Evolutionary conservation across 2,113 vertebrate genomes (phyloP).

Genomic region (Paramormyrops kingsleyae): DNA sequence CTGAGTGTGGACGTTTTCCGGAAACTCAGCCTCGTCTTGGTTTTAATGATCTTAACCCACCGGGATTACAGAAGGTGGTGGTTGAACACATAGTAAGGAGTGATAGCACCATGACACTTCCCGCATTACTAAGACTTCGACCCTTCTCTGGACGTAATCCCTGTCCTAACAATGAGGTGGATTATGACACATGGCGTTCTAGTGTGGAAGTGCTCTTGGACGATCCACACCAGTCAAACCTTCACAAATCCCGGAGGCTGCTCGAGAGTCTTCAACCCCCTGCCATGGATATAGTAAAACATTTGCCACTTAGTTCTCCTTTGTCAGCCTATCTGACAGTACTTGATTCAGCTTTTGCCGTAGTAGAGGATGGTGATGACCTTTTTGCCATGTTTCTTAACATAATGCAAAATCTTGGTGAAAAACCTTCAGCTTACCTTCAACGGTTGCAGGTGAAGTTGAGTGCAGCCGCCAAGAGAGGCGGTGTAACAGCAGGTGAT

Average conservation of each 20-base stretch:
- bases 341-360: too few relatives aligned
- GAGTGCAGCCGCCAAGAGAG: too few relatives aligned
- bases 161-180: not conserved
- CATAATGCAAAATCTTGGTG: too few relatives aligned
- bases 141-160: not conserved
- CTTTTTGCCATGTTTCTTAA: too few relatives aligned
- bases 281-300: not conserved
- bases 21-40: not conserved
- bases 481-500: too few relatives aligned
- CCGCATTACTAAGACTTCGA: not conserved
- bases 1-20: too few relatives aligned
- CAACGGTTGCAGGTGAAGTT: too few relatives aligned
- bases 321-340: too few relatives aligned
- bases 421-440: too few relatives aligned
- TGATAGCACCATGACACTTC: not conserved
- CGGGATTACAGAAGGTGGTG: not conserved
- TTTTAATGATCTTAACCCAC: not conserved
- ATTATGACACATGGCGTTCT: constrained; percentile 14
- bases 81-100: constrained; percentile 11
- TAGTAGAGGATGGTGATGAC: too few relatives aligned
- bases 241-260: not conserved
- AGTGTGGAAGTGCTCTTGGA: not conserved
- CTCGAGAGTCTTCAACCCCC: not conserved
- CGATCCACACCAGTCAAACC: not conserved
- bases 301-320: not conserved